These are phyloP conservation scores for Gymnarchus niloticus DNA, from an alignment of 2,113 vertebrate genomes.

Conservation along the genomic window DNA sequence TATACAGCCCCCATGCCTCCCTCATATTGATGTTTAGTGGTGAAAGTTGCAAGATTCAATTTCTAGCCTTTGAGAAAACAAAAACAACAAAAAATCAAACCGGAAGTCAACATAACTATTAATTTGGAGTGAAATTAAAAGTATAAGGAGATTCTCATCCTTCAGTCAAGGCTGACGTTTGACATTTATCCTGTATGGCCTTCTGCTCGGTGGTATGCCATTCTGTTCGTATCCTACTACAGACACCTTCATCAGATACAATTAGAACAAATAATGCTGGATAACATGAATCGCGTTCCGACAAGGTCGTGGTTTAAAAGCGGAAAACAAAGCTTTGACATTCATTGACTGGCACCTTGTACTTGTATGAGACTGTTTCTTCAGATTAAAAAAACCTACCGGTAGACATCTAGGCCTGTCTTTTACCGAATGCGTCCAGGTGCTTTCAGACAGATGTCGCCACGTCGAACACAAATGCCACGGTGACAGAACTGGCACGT, in stretches of 20 bases:
- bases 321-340: slow-evolving; percentile 31
- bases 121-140: neutral
- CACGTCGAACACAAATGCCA: neutral
- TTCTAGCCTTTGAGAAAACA: neutral
- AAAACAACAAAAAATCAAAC: neutral
- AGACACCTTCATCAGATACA: neutral
- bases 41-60: neutral
- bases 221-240: neutral
- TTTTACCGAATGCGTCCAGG: neutral
- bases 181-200: neutral
- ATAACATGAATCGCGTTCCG: neutral
- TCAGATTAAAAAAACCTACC: neutral
- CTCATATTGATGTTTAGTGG: too few relatives aligned
- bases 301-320: neutral
- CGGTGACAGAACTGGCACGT: neutral
- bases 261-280: neutral
- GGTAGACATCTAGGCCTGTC: neutral
- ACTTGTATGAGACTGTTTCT: slow-evolving; percentile 30
- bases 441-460: neutral
- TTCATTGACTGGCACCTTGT: slow-evolving; percentile 40
- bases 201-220: neutral
- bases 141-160: neutral
- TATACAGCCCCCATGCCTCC: too few relatives aligned
- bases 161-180: neutral
- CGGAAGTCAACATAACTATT: neutral